Percentiles rank a stretch among this genome's conserved stretches.
Evolutionary conservation across 2,888 invertebrate genomes (phyloP).

Genomic region (Zaprionus bogoriensis): DNA sequence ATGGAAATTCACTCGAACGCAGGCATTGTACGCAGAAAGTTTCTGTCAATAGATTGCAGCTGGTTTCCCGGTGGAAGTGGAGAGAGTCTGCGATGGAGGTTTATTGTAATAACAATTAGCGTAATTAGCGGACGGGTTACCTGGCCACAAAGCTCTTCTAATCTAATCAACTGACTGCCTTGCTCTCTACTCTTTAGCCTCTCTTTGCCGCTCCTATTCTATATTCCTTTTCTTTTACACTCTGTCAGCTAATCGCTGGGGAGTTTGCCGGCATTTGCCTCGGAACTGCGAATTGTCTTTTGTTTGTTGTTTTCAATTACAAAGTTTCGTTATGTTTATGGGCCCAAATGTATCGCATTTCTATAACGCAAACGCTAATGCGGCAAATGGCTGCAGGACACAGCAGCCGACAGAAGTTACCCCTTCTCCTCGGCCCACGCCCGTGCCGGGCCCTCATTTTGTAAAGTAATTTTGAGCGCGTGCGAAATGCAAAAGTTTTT

Average conservation of each 20-base stretch:
- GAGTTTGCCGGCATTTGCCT: constrained; percentile 1
- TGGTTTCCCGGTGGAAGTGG: constrained; percentile 4
- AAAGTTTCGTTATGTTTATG: constrained; percentile 49
- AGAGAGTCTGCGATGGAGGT: neutral
- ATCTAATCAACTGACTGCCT: constrained; percentile 49
- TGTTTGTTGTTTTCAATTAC: constrained; percentile 60
- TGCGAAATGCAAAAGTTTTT: constrained; percentile 72
- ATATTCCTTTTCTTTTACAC: neutral
- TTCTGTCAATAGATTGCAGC: constrained; percentile 17
- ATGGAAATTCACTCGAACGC: constrained; percentile 17
- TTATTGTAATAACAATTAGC: constrained; percentile 60
- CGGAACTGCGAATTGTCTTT: constrained; percentile 21
- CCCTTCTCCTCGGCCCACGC: neutral
- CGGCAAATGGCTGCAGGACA: constrained; percentile 50
- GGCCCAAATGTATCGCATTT: constrained; percentile 40
- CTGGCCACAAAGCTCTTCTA: constrained; percentile 38
- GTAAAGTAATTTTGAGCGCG: constrained; percentile 69
- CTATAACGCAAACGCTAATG: constrained; percentile 44
- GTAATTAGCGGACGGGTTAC: constrained; percentile 57
- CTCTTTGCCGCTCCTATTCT: neutral
- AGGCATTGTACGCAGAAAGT: constrained; percentile 9
- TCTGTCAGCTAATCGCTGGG: no score
- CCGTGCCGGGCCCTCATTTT: no score
- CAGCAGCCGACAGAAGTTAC: neutral
- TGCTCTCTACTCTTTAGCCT: neutral